Conservation (phyloP, 2,888 invertebrate species). For the Mesoligia furuncula region DNA sequence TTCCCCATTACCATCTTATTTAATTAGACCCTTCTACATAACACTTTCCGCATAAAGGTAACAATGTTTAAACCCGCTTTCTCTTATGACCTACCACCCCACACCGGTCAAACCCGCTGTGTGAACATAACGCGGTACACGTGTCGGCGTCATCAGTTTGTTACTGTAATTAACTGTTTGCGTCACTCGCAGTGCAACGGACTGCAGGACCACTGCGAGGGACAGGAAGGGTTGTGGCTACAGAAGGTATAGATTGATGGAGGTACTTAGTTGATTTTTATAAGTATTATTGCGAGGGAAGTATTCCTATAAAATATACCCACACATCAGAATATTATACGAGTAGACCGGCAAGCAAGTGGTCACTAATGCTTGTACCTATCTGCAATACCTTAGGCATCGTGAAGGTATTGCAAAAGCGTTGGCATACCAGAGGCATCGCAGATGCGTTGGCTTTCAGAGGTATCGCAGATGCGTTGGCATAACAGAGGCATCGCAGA, state of each 20-base stretch:
- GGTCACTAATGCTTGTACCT: not conserved
- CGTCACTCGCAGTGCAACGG: conserved; percentile 70
- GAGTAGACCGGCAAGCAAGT: not conserved
- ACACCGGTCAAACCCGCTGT: conserved; percentile 66
- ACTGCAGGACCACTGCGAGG: conserved; percentile 35
- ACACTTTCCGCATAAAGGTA: not conserved
- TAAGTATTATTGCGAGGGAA: not conserved
- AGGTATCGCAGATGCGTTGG: too few relatives aligned
- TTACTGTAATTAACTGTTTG: conserved; percentile 72
- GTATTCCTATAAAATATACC: not conserved
- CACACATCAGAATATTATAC: not conserved
- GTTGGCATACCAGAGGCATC: not conserved
- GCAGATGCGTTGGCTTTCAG: not conserved
- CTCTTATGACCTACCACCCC: conserved; percentile 8
- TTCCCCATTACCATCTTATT: not conserved
- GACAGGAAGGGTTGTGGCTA: conserved; percentile 46
- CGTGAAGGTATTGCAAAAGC: not conserved
- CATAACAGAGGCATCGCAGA: too few relatives aligned
- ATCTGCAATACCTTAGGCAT: not conserved
- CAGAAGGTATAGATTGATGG: conserved; percentile 1
- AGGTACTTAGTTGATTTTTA: not conserved
- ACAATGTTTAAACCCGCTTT: not conserved
- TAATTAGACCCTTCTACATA: not conserved
- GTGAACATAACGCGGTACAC: conserved; percentile 77
- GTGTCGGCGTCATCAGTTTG: conserved; percentile 73